Base-by-base conservation (phyloP, 2,113 vertebrate genomes). In the Mesembrinibis cayennensis region DNA sequence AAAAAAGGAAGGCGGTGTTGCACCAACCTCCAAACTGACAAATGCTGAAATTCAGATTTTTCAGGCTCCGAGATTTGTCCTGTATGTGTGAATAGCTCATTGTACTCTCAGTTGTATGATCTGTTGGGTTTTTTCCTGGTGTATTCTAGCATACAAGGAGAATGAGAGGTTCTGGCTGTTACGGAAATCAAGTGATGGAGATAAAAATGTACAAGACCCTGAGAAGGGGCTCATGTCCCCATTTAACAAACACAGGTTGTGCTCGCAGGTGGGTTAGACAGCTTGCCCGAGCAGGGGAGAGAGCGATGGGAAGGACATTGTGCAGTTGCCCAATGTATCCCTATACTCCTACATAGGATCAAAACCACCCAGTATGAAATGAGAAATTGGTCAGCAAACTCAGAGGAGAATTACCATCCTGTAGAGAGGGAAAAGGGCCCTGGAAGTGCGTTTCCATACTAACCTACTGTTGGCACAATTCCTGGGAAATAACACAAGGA, bases 251-350 rank as follows among this genome's bases (percentile, higher is more conserved):
- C 15, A 8, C 8, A 36, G 14, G 27, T 29, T 73, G 16, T 67
- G 13, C 36, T 78, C 0, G 0, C 13, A 50, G 53, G 10, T 66
- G 25, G 4, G 13, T 5, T 34, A 29, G 40, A 22, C 59, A 58
- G 44, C 22, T 92, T 8, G 0, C 36, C 38, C 0, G 0, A 63
- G 13, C 14, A 30, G 38, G 16, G 16, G 11, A 44, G 14, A 58
- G 11, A 50, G 32, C 38, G 4, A 15, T 52, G 61, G 73, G 38
- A 85, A 56, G 53, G 58, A 17, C 34, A 44, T 36, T 42, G 32
- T 56, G 21, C 45, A 10, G n/a, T 26, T 53, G 11, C 55, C 40
- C 78, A 9, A 50, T 19, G 8, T 19, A 40, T 44, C 69, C n/a
- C 34, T 45, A 3, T 29, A 6, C 15, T 78, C 25, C 13, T 66